Conservation (phyloP, 2,797 vertebrate genomes). For the Muscicapa striata region DNA sequence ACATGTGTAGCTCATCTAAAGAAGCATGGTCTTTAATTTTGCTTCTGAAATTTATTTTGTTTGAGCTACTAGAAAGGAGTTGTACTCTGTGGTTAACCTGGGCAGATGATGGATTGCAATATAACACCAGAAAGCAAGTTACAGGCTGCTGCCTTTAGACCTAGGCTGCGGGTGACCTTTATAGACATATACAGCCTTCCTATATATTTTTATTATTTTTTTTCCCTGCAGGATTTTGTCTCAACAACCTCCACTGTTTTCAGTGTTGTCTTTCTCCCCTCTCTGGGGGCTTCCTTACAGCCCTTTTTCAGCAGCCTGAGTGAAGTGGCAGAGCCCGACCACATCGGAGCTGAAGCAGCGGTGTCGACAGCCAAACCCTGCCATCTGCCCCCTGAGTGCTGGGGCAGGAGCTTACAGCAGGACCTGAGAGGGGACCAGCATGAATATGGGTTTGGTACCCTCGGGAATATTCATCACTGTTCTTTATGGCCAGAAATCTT, state of each 20-base stretch:
- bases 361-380: not conserved
- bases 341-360: accelerated
- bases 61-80: not conserved
- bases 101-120: not conserved
- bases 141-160: not conserved
- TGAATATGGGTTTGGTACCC: not conserved
- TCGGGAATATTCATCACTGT: not conserved
- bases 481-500: not conserved
- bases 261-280: not conserved
- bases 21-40: not conserved
- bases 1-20: not conserved
- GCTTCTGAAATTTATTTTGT: not conserved
- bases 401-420: not conserved
- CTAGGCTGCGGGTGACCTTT: not conserved
- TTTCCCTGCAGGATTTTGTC: not conserved
- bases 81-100: not conserved
- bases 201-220: not conserved
- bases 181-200: not conserved
- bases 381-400: not conserved
- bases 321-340: not conserved
- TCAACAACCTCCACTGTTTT: not conserved
- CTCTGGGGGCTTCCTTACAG: not conserved
- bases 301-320: not conserved
- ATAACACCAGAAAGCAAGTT: not conserved
- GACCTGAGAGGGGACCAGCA: not conserved